Conservation (phyloP, 2,888 invertebrate species). For the Callyntrura guangdongensis region DNA sequence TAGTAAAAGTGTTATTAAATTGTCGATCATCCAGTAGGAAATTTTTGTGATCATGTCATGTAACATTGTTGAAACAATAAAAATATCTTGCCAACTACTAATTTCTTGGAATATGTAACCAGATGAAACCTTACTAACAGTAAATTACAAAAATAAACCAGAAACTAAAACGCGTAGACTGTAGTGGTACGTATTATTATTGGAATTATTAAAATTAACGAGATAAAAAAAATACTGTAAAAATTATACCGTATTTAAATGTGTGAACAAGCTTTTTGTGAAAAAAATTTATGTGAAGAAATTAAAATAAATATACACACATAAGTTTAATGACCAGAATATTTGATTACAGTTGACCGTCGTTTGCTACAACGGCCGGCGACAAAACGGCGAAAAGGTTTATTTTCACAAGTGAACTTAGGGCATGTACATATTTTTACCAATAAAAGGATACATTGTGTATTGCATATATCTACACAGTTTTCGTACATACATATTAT, state of each 20-base stretch:
- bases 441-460: background rate
- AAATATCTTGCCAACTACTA: constrained; percentile 68
- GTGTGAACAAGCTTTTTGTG: background rate
- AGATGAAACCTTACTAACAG: background rate
- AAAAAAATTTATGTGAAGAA: background rate
- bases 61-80: constrained; percentile 75
- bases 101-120: no score
- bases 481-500: background rate
- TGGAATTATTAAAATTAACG: no score
- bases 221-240: no score
- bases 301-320: background rate
- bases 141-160: background rate
- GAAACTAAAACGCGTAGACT: constrained; percentile 24
- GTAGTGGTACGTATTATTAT: constrained; percentile 48
- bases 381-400: background rate
- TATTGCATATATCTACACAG: constrained; percentile 60
- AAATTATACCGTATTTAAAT: background rate
- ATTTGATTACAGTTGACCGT: background rate
- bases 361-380: background rate
- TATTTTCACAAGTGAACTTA: background rate
- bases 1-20: no score
- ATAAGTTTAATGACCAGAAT: no score
- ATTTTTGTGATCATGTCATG: constrained; percentile 66
- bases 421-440: background rate
- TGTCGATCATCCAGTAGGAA: constrained; percentile 29